Conservation (phyloP, 2,797 vertebrate genomes). For the Tragelaphus oryx region DNA sequence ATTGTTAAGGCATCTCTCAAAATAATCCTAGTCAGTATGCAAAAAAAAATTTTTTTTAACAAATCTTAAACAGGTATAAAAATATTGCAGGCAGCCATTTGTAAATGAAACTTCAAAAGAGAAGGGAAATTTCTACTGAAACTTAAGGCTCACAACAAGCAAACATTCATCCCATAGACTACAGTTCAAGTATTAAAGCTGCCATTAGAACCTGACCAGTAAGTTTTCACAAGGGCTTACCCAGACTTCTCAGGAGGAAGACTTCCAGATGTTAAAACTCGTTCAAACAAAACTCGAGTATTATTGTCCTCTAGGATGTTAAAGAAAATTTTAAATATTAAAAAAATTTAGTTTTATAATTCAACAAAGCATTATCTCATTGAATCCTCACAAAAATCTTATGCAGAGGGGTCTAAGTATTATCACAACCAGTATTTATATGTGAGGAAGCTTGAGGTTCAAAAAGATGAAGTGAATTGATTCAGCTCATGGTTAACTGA, state of each 20-base stretch:
- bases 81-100: not conserved
- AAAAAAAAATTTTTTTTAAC: not conserved
- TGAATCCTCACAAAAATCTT: constrained; percentile 37
- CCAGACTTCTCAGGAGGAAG: constrained; percentile 98
- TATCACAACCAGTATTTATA: constrained; percentile 1
- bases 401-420: constrained; percentile 7
- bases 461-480: not conserved
- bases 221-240: constrained; percentile 80
- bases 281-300: constrained; percentile 98
- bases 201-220: not conserved
- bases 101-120: constrained; percentile 18
- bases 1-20: constrained; percentile 19
- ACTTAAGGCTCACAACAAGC: not conserved
- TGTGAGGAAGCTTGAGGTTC: not conserved
- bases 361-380: constrained; percentile 21
- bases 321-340: constrained; percentile 66
- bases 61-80: not conserved
- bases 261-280: constrained; percentile 98
- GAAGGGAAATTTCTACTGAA: constrained; percentile 15
- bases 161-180: not conserved
- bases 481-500: not conserved
- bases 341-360: constrained; percentile 22
- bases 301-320: constrained; percentile 95
- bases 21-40: constrained; percentile 21
- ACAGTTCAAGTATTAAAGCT: not conserved